These are phyloP conservation scores for Danio tinwini DNA, from an alignment of 2,797 vertebrate species.

Conservation along the genomic window DNA sequence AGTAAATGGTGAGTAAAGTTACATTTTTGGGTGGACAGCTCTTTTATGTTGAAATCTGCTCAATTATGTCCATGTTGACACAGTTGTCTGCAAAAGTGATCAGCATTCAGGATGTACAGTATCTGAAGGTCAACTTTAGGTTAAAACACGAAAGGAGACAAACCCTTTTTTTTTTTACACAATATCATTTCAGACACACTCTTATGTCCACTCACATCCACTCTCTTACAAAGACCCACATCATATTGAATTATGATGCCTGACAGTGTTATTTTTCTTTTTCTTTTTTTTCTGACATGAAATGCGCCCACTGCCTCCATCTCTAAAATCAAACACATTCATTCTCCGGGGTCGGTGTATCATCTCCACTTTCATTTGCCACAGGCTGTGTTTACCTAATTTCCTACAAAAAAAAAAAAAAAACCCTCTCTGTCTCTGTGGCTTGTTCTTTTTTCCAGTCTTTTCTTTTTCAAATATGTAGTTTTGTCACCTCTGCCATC, in stretches of 20 bases:
- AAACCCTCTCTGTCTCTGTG: constrained; percentile 2
- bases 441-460: constrained; percentile 10
- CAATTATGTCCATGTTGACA: constrained; percentile 51
- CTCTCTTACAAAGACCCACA: background rate
- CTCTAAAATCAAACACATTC: constrained; percentile 20
- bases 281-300: constrained; percentile 15
- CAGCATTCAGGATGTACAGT: constrained; percentile 46
- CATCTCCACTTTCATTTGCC: constrained; percentile 29
- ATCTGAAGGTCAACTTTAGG: constrained; percentile 20
- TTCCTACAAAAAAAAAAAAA: constrained; percentile 2
- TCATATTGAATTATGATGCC: background rate
- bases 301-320: background rate
- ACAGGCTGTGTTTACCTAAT: constrained; percentile 7
- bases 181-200: background rate
- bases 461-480: constrained; percentile 45
- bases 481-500: constrained; percentile 51
- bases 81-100: constrained; percentile 53
- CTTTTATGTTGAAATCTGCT: background rate
- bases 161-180: background rate
- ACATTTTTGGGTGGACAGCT: too few relatives aligned
- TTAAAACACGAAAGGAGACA: background rate
- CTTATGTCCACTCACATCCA: constrained; percentile 8
- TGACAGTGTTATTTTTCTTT: background rate
- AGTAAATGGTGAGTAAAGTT: too few relatives aligned
- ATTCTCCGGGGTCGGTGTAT: constrained; percentile 18